A percentile compares a stretch with the other conserved stretches of the same genome.
These are phyloP conservation scores for Parauchenoglanis punctatus DNA, from an alignment of 2,797 vertebrate species.

Conservation along the genomic window DNA sequence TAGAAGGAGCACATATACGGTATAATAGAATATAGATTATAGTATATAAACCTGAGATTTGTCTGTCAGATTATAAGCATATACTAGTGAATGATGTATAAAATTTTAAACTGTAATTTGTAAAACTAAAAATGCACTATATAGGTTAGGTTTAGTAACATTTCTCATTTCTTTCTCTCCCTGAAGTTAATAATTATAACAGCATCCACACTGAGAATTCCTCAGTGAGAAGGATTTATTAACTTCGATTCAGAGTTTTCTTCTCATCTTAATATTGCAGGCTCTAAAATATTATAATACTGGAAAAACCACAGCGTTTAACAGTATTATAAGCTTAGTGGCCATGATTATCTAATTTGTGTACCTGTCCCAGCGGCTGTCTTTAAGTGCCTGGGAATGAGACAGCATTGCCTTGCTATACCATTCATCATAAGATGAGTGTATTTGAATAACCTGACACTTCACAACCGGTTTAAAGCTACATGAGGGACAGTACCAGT, in stretches of 20 bases:
- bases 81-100: conserved; percentile 1
- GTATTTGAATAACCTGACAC: conserved; percentile 70
- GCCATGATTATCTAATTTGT: conserved; percentile 35
- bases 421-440: conserved; percentile 69
- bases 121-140: not conserved
- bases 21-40: not conserved
- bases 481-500: conserved; percentile 19
- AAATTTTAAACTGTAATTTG: not conserved
- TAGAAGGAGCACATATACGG: not conserved
- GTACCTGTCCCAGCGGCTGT: conserved; percentile 49
- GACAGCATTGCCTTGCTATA: conserved; percentile 67
- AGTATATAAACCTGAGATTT: not conserved
- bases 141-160: not conserved
- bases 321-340: conserved; percentile 22
- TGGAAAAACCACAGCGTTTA: not conserved
- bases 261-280: conserved; percentile 7
- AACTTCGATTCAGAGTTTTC: not conserved
- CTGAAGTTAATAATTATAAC: conserved; percentile 2
- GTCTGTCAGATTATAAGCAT: not conserved
- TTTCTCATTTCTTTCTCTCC: not conserved
- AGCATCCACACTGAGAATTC: not conserved
- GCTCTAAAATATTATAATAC: conserved; percentile 15
- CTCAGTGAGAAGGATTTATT: not conserved
- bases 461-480: conserved; percentile 63
- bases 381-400: conserved; percentile 64